Evolutionary conservation across 2,888 invertebrate species (phyloP).

Genomic region (Acleris cristana): DNA sequence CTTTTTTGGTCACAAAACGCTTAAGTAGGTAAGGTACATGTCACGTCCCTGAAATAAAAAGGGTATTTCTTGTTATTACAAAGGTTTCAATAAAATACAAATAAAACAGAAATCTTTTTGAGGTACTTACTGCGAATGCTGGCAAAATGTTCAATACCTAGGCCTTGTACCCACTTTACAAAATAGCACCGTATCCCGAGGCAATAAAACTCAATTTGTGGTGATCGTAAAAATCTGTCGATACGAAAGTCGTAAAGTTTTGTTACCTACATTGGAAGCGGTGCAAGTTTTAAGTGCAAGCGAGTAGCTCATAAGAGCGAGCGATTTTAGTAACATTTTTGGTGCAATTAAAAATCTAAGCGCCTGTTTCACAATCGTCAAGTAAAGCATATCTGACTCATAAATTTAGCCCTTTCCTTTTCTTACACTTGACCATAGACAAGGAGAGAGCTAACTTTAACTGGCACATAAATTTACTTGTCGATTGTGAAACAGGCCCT

Average conservation of each 20-base stretch:
- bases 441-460: too few relatives aligned
- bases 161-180: conserved; percentile 37
- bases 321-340: background rate
- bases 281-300: background rate
- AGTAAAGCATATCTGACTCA: too few relatives aligned
- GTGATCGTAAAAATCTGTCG: conserved; percentile 49
- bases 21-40: too few relatives aligned
- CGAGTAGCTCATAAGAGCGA: background rate
- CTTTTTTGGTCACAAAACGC: too few relatives aligned
- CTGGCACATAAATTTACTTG: too few relatives aligned
- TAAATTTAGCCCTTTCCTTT: too few relatives aligned
- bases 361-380: too few relatives aligned
- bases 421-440: too few relatives aligned
- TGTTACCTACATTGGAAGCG: conserved; percentile 1
- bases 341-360: too few relatives aligned
- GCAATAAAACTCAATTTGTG: conserved; percentile 50
- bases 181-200: conserved; percentile 51
- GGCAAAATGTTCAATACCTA: conserved; percentile 17
- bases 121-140: conserved; percentile 9
- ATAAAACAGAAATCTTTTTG: conserved; percentile 6
- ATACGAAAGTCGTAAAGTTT: conserved; percentile 49
- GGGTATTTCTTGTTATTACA: too few relatives aligned
- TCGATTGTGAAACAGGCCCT: too few relatives aligned
- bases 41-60: too few relatives aligned
- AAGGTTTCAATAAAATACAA: conserved; percentile 9